phyloP scores from a whole-genome alignment of 2,113 vertebrate genomes.

The Tetrax tetrax region DNA sequence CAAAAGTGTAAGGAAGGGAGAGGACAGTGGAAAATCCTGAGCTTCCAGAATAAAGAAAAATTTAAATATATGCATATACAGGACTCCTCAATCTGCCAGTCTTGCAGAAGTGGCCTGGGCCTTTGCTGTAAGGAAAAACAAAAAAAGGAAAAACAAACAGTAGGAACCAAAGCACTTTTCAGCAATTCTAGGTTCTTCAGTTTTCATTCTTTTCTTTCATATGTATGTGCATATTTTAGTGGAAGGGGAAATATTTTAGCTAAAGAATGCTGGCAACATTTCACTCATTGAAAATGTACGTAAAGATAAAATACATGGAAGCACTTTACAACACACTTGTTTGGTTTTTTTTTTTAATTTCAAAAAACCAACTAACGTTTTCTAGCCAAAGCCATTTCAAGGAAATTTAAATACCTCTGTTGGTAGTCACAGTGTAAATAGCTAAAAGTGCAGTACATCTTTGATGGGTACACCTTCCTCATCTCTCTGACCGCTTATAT shows the following conservation, averaged over 20 bases:
- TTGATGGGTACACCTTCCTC: not conserved
- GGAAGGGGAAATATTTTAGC: not conserved
- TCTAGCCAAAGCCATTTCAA: not conserved
- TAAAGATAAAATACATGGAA: not conserved
- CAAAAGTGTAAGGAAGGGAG: not conserved
- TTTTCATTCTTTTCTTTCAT: not conserved
- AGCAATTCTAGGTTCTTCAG: not conserved
- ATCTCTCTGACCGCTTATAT: not conserved
- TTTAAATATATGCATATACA: not conserved
- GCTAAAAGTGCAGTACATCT: not conserved
- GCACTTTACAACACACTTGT: not conserved
- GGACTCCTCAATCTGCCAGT: not conserved
- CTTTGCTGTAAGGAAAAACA: not conserved
- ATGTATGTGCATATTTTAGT: not conserved
- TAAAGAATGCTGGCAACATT: not conserved
- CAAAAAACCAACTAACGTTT: not conserved
- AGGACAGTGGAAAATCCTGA: not conserved
- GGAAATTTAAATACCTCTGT: not conserved
- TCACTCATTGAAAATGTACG: fast-evolving
- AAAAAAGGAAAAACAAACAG: not conserved
- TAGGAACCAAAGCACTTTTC: not conserved
- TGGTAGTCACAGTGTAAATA: not conserved
- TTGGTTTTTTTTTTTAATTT: not conserved
- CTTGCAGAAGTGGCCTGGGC: not conserved
- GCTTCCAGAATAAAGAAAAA: not conserved